A percentile compares a stretch with the other conserved stretches of the same genome.
These are phyloP conservation scores for Drosophila carrolli DNA, from an alignment of 1,140 invertebrate genomes.

Conservation along the genomic window DNA sequence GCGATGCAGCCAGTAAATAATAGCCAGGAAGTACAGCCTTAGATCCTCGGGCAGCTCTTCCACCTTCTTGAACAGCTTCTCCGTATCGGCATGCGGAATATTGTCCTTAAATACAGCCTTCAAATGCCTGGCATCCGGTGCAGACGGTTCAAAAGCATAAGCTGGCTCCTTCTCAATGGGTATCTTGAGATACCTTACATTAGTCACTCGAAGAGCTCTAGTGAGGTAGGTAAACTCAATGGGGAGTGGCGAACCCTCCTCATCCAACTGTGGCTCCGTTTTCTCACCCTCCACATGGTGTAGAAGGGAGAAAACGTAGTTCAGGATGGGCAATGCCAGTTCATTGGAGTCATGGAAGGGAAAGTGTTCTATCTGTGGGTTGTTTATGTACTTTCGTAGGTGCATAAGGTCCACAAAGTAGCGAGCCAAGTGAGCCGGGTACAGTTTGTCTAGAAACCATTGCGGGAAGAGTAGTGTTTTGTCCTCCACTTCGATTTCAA, in stretches of 20 bases:
- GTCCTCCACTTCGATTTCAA: constrained; percentile 49
- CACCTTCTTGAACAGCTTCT: constrained; percentile 78
- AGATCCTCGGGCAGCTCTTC: constrained; percentile 86
- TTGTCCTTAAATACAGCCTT: constrained; percentile 76
- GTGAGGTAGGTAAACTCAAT: constrained; percentile 75
- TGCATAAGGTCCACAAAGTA: constrained; percentile 89
- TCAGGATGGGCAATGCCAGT: constrained; percentile 88
- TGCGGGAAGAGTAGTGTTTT: constrained; percentile 85
- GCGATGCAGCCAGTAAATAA: constrained; percentile 89
- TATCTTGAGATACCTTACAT: constrained; percentile 58
- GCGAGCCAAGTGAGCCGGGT: constrained; percentile 86
- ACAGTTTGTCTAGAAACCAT: constrained; percentile 88
- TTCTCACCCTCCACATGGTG: constrained; percentile 69
- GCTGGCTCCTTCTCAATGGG: constrained; percentile 46
- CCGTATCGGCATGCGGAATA: constrained; percentile 61
- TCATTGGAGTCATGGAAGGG: constrained; percentile 86
- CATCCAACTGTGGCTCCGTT: constrained; percentile 18
- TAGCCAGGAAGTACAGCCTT: constrained; percentile 87
- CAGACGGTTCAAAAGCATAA: constrained; percentile 49
- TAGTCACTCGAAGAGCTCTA: constrained; percentile 74
- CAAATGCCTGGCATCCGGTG: constrained; percentile 58
- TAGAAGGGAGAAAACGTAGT: constrained; percentile 89
- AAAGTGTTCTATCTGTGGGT: constrained; percentile 91
- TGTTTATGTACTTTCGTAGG: constrained; percentile 88
- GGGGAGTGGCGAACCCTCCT: constrained; percentile 37